Conservation (phyloP, 1,140 invertebrate species). For the Caerostris extrusa region DNA sequence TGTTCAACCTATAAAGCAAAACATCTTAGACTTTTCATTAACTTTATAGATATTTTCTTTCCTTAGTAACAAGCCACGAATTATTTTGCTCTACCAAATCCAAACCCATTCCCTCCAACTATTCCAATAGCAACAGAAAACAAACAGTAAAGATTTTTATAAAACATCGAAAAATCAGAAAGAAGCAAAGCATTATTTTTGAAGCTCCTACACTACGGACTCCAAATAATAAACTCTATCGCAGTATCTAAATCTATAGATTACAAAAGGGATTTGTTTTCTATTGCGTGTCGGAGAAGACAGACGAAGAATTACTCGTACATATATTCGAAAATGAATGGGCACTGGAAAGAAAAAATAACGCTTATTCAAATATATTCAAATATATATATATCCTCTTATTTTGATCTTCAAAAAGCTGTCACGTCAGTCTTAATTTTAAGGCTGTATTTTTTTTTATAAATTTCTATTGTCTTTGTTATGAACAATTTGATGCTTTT, state of each 20-base stretch:
- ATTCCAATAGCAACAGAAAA: background rate
- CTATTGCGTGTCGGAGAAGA: background rate
- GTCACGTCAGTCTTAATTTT: slow-evolving; percentile 31
- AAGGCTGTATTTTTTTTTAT: background rate
- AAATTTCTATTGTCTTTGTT: background rate
- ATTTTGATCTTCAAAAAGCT: slow-evolving; percentile 14
- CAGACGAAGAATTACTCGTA: background rate
- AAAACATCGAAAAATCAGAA: background rate
- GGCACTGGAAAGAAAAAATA: background rate
- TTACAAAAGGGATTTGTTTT: background rate
- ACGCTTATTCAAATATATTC: background rate
- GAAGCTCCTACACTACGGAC: background rate
- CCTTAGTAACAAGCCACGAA: background rate
- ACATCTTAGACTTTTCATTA: no score
- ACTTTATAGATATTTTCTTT: background rate
- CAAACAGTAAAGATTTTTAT: background rate
- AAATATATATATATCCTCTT: background rate
- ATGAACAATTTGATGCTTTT: slow-evolving; percentile 1
- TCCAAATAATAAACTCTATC: background rate
- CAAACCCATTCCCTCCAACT: background rate
- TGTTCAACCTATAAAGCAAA: no score
- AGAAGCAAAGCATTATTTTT: background rate
- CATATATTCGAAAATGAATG: background rate
- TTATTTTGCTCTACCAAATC: background rate
- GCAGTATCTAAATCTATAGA: slow-evolving; percentile 6